Evolutionary conservation across 2,888 invertebrate species (phyloP).

Genomic region (Sminthurides aquaticus): DNA sequence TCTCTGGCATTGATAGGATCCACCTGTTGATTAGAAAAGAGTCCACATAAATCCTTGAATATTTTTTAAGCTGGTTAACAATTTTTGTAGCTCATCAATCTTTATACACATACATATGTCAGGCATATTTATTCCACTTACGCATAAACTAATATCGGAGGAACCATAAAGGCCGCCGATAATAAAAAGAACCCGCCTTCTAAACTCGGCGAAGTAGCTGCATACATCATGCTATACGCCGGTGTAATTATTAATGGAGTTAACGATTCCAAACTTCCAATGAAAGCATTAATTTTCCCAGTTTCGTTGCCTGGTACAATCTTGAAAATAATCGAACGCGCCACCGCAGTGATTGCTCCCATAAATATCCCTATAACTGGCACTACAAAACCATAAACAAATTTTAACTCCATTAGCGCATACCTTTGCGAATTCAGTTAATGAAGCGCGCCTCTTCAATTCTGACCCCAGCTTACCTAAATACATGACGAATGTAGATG

Average conservation of each 20-base stretch:
- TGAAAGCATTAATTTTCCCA: slow-evolving; percentile 61
- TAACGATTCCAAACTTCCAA: slow-evolving; percentile 59
- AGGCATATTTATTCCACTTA: no score
- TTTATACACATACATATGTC: no score
- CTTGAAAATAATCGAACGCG: slow-evolving; percentile 72
- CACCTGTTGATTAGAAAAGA: no score
- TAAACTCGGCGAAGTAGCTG: slow-evolving; percentile 52
- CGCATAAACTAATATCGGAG: slow-evolving; percentile 31
- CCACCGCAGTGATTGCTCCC: slow-evolving; percentile 32
- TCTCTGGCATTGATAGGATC: no score
- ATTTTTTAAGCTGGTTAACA: no score
- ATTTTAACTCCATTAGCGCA: slow-evolving; percentile 6
- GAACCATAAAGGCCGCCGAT: slow-evolving; percentile 50
- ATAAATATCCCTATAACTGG: slow-evolving; percentile 28
- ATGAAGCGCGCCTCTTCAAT: no score
- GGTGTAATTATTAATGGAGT: slow-evolving; percentile 58
- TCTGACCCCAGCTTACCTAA: slow-evolving; percentile 22
- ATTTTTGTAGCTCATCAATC: no score
- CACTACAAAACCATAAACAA: slow-evolving; percentile 23
- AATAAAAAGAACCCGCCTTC: slow-evolving; percentile 58
- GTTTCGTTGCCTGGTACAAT: slow-evolving; percentile 63
- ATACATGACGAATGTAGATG: slow-evolving; percentile 26
- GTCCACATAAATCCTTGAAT: no score
- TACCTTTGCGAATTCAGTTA: no score
- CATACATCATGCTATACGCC: slow-evolving; percentile 60